Base-by-base conservation (phyloP, 92 coral and sea anemone species). In the Zoanthus sociatus region DNA sequence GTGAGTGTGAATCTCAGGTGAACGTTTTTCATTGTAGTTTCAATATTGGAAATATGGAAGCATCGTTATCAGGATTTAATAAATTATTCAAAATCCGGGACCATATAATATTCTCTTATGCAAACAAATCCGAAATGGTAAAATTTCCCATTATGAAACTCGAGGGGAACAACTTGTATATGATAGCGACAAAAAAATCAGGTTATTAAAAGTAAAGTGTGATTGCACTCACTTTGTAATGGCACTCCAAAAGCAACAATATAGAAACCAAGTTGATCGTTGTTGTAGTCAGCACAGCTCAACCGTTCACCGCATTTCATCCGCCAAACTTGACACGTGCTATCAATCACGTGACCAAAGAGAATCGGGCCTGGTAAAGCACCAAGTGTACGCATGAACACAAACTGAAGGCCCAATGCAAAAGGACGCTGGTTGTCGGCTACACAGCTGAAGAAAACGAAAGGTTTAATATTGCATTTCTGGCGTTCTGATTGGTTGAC, bases 281-380 rank as follows among this genome's bases (percentile, higher is more conserved):
- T 54, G 21, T 78, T 51, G 18, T 78, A 54, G 67, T 78, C 83
- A 26, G 83, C 83, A 26, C 83, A 78, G 32, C 71, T 78, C 26
- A 61, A 11, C 26, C 16, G 83, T 7, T 12, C 48, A 7, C 70
- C 70, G 37, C 83, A 78, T 31, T 78, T 55, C 31, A 30, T 78
- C 10, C 71, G 61, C 83, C 83, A 78, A 21, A 56, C 83, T 42
- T 78, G 83, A 53, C 83, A 78, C 21, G 83, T 78, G 26, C 69
- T 54, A 26, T 78, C 83, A 30, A 78, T 55, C 83, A 78, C 44
- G 26, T 78, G 83, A 20, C 83, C 83, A 78, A 78, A 78, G 17
- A 78, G 32, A 50, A 78, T 78, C 55, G 83, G 83, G 61, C 83
- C 70, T 14, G 83, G 83, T 26, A 78, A 56, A 50, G 20, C 14